Evolutionary conservation across 1,140 invertebrate genomes (phyloP), one percentile per base, ranked within the genome.

Genomic region (Diorhabda elongata): DNA sequence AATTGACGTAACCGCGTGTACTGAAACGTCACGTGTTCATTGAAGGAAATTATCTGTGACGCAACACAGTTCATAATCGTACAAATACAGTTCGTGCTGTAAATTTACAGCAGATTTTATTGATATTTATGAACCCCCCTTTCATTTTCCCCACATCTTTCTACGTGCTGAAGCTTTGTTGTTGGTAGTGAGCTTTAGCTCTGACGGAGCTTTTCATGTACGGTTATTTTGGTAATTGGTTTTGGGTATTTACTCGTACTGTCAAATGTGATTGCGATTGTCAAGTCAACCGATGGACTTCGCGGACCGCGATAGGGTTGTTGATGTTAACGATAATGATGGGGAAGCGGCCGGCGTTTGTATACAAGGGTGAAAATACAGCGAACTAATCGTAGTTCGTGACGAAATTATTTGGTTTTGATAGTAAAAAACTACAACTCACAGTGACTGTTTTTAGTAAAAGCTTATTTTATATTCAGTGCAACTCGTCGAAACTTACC

Each of bases 221-320:
- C 45, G 65, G 57, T 66, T 66, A 66, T 66, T 66, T 66, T 59
- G 65, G 57, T 66, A 66, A 59, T 66, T 66, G 56, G 65, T 44
- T 66, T 66, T 63, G 44, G 44, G 61, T 42, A 64, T 64, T 64
- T 47, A 52, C 45, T 26, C 63, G 44, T 41, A 9, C 63, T n/a
- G 52, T 64, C 63, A 64, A 57, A 64, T 64, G 63, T 42, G 44
- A 56, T 56, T 52, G 63, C 45, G 9, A 44, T 52, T 52, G 47
- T 52, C 47, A 52, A 4, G 47, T 52, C 47, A 52, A 6, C 47
- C 47, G 47, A 52, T 52, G 47, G 47, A 52, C 47, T n/a, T 52
- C 26, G 47, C 47, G 47, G 47, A 52, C 47, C 47, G 47, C 47
- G n/a, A n/a, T 4, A n/a, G 47, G 47, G 47, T 4, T 6, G 47